Base-by-base conservation (phyloP, 2,113 vertebrate species). In the Rhegmatorhina hoffmannsi region DNA sequence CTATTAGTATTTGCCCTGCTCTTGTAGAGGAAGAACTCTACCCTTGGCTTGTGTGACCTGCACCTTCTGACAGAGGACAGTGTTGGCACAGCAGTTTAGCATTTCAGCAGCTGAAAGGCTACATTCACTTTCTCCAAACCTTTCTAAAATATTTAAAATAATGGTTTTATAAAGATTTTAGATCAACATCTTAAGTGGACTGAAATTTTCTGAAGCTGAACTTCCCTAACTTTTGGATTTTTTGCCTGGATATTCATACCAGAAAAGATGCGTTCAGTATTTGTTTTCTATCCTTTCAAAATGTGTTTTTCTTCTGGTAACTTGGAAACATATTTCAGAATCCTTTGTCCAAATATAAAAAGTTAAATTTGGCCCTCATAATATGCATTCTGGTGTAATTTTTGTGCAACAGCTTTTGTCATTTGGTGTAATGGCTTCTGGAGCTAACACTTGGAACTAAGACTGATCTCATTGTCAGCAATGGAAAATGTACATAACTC, bases 1-100 rank as follows among this genome's bases (percentile, higher is more conserved):
- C 0, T 29, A 1, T 58, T 23, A 23, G 3, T 50, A 11, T 78
- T 77, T 0, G 0, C 4, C 31, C 64, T 66, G 10, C 33, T 43
- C 0, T 38, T 36, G 12, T 24, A 18, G 26, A 47, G 14, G 31
- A 58, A 67, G 7, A 70, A 8, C 34, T 58, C 28, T 66, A n/a
- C 13, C 24, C 3, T 6, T 70, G 55, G 10, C 28, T 64, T 70
- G 28, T 58, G 1, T 17, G 7, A 75, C 17, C 26, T 66, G 43
- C 19, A 79, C 6, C 13, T 15, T 80, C 52, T 52, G 17, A n/a
- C 38, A 53, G 49, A 52, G 17, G 21, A 31, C 0, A 3, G 10
- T 28, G 23, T 34, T 31, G 49, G 53, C 15, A 52, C 19, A 80
- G 38, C 19, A 47, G 33, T 34, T 56, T 56, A 52, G 33, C 1